A percentile compares a stretch with the other conserved stretches of the same genome.
phyloP scores from a whole-genome alignment of 2,113 vertebrate genomes.

The Seriola quinqueradiata region DNA sequence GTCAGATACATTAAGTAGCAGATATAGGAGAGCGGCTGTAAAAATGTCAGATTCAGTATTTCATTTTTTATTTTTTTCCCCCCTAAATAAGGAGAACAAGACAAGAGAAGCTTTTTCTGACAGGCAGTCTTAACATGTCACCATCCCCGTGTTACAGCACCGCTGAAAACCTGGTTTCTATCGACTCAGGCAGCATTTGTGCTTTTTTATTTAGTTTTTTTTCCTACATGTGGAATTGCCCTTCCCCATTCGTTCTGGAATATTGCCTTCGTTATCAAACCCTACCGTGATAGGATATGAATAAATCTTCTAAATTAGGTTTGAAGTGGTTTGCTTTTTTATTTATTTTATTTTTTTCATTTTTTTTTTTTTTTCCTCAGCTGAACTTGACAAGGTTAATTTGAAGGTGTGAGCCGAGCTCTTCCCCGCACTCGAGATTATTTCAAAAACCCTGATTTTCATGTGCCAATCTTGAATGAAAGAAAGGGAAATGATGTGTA shows the following conservation, averaged over 20 bases:
- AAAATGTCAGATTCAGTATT: not conserved
- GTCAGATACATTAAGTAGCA: not conserved
- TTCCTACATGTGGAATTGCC: conserved; percentile 11
- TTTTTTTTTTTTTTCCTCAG: conserved; percentile 18
- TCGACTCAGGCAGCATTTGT: conserved; percentile 2
- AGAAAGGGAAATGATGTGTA: conserved; percentile 44
- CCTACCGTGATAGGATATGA: conserved; percentile 36
- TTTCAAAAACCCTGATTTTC: conserved; percentile 71
- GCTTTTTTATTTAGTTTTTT: conserved; percentile 4
- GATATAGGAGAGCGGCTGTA: not conserved
- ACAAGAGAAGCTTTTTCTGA: no score
- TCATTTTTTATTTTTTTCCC: no score
- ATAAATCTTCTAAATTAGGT: conserved; percentile 70
- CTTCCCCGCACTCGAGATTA: conserved; percentile 67
- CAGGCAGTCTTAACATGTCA: not conserved
- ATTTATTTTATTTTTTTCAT: no score
- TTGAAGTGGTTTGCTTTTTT: conserved; percentile 61
- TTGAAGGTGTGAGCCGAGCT: conserved; percentile 66
- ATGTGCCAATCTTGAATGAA: conserved; percentile 63
- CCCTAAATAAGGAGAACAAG: no score
- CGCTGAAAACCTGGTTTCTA: conserved; percentile 4
- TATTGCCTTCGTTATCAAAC: conserved; percentile 47
- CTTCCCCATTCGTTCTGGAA: conserved; percentile 47
- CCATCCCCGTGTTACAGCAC: not conserved
- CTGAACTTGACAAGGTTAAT: conserved; percentile 77